Conservation (phyloP, 37 sponge, comb jelly and placozoan genomes). For the Aphrocallistes beatrix region DNA sequence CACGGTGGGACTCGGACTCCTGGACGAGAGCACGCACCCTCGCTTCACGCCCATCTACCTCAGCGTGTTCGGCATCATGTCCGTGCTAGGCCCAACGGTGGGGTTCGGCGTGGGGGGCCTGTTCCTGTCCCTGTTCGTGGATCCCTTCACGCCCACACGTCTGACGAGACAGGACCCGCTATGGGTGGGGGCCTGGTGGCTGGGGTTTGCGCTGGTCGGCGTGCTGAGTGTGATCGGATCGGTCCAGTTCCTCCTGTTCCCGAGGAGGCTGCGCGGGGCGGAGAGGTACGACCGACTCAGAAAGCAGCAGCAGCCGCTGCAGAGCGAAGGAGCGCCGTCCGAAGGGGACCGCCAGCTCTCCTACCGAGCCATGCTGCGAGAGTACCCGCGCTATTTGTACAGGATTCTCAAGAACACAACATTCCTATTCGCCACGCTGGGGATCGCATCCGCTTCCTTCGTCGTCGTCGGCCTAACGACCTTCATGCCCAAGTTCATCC, state of each 20-base stretch:
- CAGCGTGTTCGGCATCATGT: constrained; percentile 39
- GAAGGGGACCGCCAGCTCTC: too few species aligned
- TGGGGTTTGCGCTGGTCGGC: constrained; percentile 45
- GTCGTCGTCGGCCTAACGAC: too few species aligned
- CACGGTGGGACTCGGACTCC: constrained; percentile 61
- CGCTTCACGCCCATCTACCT: constrained; percentile 41
- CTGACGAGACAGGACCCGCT: constrained; percentile 37
- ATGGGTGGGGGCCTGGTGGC: constrained; percentile 90
- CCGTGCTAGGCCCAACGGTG: constrained; percentile 58
- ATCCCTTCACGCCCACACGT: constrained; percentile 32
- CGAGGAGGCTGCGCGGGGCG: too few species aligned
- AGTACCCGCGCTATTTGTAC: too few species aligned
- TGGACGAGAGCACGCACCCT: constrained; percentile 69
- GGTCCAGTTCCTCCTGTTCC: background rate
- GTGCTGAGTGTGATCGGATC: background rate
- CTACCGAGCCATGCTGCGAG: too few species aligned
- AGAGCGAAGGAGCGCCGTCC: too few species aligned
- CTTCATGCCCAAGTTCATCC: too few species aligned
- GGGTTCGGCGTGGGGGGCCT: constrained; percentile 68
- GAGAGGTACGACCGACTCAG: too few species aligned
- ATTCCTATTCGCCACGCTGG: too few species aligned
- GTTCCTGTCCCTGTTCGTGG: constrained; percentile 58
- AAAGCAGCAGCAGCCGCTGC: too few species aligned
- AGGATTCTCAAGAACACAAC: too few species aligned
- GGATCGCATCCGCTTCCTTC: too few species aligned